phyloP scores from a whole-genome alignment of 2,797 vertebrate genomes.

The Pangasius sanitwongsei region DNA sequence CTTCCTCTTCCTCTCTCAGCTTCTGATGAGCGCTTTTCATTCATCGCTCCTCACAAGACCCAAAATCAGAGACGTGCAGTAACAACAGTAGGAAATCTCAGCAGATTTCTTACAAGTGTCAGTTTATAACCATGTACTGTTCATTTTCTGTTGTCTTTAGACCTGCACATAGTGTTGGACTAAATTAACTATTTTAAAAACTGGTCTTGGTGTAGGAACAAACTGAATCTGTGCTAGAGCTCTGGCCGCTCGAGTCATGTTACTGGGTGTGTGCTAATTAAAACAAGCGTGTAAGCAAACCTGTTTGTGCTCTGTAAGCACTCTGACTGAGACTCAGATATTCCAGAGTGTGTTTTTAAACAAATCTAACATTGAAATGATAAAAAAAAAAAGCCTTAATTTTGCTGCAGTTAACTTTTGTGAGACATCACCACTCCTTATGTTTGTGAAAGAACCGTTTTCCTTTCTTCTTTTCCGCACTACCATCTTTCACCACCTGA shows the following conservation, averaged over 20 bases:
- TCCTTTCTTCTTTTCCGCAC: not conserved
- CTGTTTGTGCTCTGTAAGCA: not conserved
- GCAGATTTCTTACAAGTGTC: not conserved
- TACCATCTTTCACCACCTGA: not conserved
- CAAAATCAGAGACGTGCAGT: not conserved
- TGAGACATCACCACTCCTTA: not conserved
- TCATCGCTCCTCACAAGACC: not conserved
- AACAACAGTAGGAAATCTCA: not conserved
- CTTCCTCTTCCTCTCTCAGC: not conserved
- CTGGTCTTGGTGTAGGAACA: not conserved
- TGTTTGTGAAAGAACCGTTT: not conserved
- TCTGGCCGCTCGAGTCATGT: too few relatives aligned
- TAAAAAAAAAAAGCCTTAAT: not conserved
- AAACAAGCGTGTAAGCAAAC: not conserved
- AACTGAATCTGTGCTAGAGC: too few relatives aligned
- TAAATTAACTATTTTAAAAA: not conserved
- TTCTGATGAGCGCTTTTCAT: not conserved
- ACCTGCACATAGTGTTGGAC: not conserved
- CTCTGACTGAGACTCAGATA: not conserved
- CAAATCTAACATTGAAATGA: not conserved
- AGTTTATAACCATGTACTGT: not conserved
- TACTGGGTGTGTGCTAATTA: not conserved
- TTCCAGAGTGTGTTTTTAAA: not conserved
- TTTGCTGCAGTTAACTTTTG: not conserved
- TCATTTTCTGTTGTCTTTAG: not conserved